Conservation (phyloP, 2,113 vertebrate genomes). For the Podarcis muralis region DNA sequence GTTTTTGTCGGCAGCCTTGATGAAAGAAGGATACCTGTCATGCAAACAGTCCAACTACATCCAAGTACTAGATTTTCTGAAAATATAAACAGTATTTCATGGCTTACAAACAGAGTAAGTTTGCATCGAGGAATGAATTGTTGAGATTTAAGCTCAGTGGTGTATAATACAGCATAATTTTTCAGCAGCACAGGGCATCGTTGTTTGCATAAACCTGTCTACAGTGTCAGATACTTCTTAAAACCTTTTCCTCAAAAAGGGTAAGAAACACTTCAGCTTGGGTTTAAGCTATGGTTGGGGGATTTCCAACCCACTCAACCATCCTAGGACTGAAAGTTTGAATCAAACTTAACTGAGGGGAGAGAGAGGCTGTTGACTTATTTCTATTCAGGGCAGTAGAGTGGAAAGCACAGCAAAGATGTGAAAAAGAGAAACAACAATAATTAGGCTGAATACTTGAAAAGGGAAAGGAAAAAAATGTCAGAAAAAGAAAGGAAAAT, state of each 20-base stretch:
- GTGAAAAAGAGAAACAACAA: slow-evolving; percentile 31
- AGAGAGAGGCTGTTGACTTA: not conserved
- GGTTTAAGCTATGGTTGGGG: not conserved
- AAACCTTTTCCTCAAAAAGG: slow-evolving; percentile 36
- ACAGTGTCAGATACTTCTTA: not conserved
- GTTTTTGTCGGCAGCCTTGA: slow-evolving; percentile 67
- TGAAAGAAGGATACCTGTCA: slow-evolving; percentile 55
- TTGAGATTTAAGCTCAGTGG: slow-evolving; percentile 15
- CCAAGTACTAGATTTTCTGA: not conserved
- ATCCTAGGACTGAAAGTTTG: slow-evolving; percentile 23
- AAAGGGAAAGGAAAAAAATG: slow-evolving; percentile 38
- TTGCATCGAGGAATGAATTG: not conserved
- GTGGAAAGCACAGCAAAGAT: slow-evolving; percentile 21
- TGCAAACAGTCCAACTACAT: slow-evolving; percentile 24
- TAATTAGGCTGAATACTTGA: not conserved
- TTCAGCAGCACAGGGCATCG: not conserved
- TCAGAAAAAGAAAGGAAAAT: slow-evolving; percentile 21
- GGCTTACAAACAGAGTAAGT: not conserved
- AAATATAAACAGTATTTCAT: slow-evolving; percentile 5
- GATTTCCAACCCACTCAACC: slow-evolving; percentile 22
- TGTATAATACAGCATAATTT: slow-evolving; percentile 24
- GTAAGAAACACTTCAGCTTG: not conserved
- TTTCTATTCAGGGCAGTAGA: not conserved
- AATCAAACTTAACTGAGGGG: slow-evolving; percentile 11
- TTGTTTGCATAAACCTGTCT: slow-evolving; percentile 12